These are phyloP conservation scores for Epizoanthus scotinus DNA, from an alignment of 92 coral and sea anemone genomes.

Conservation along the genomic window DNA sequence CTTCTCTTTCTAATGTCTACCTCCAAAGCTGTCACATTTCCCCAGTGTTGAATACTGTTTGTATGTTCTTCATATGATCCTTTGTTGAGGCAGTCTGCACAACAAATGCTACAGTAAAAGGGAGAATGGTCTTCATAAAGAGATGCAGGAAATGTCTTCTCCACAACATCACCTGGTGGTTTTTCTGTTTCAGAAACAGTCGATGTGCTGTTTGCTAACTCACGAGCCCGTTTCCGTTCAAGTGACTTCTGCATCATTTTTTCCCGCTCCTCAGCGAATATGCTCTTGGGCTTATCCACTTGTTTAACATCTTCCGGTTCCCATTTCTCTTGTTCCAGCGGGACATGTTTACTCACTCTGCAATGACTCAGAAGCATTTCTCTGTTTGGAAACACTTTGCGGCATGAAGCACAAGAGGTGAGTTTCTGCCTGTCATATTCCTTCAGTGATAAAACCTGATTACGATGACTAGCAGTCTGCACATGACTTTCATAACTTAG, in stretches of 20 bases:
- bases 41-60: conserved; percentile 29
- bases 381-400: conserved; percentile 46
- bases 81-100: conserved; percentile 38
- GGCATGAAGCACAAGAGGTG: conserved; percentile 49
- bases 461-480: conserved; percentile 48
- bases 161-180: conserved; percentile 20
- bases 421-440: conserved; percentile 42
- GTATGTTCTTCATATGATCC: conserved; percentile 30
- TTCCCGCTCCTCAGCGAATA: conserved; percentile 11
- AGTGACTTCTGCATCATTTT: conserved; percentile 32
- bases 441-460: conserved; percentile 40
- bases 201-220: neutral
- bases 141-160: neutral
- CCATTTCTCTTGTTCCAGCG: conserved; percentile 28
- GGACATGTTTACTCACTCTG: conserved; percentile 43
- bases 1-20: conserved; percentile 19
- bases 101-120: conserved; percentile 48
- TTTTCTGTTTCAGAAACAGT: conserved; percentile 30
- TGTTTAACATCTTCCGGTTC: conserved; percentile 9
- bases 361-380: conserved; percentile 45
- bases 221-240: conserved; percentile 34
- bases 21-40: conserved; percentile 39
- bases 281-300: neutral
- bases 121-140: conserved; percentile 37
- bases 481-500: conserved; percentile 37